Base-by-base conservation (phyloP, 2,113 vertebrate species). In the Acrocephalus kingi region DNA sequence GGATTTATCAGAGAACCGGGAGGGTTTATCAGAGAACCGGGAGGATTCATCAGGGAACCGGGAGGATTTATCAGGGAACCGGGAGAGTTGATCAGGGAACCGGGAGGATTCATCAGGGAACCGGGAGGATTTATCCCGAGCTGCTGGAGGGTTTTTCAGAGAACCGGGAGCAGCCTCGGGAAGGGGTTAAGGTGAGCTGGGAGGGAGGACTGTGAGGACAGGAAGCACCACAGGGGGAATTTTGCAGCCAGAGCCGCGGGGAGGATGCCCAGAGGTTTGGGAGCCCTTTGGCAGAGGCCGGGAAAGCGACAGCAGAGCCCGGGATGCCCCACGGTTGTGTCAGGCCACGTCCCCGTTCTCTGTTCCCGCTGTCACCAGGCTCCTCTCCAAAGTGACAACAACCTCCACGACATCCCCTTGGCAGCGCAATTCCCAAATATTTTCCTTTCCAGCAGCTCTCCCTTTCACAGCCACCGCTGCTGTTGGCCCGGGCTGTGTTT, bases 381-480 rank as follows among this genome's bases (percentile, higher is more conserved):
- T 89, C 35, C 33, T 39, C 41, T 83, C 68, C 82, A 68, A 61
- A 54, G 69, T 6, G 46, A 39, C 87, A 54, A 17, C 87, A 59
- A 52, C 48, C 16, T n/a, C 20, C 18, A 2, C 25, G 59, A 12
- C 0, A 14, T 69, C 18, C 56, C 84, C n/a, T 89, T 91, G 90
- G 93, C 95, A 49, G 31, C 7, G 87, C 7, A 0, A 3, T 79
- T 54, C 5, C 84, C 76, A 91, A 84, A 87, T 84, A 77, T 90
- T 94, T 87, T 43, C 88, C 82, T 90, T 91, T 37, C 69, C 67
- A 71, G 69, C 87, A 7, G 48, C 84, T 72, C 74, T 93, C 72
- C 84, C 88, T 91, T 49, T 43, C 75, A 15, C 56, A 6, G 68
- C 59, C 17, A 16, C 41, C 3, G 23, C 1, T 23, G 66, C 86